These are phyloP conservation scores for Globodera rostochiensis DNA, from an alignment of 1,140 invertebrate genomes.

Conservation along the genomic window DNA sequence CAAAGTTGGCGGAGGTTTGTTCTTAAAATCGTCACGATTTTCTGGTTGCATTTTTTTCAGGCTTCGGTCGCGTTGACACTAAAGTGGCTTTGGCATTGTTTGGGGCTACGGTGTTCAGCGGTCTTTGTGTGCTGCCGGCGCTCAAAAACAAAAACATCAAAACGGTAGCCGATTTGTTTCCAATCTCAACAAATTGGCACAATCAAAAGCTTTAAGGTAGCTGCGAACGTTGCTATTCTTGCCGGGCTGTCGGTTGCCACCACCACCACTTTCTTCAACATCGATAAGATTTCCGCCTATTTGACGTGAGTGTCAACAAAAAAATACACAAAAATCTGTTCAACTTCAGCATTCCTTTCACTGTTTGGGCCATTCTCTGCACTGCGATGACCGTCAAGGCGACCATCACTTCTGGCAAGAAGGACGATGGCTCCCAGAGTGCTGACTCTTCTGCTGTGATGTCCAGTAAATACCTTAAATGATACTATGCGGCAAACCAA, in stretches of 20 bases:
- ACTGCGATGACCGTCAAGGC: background rate
- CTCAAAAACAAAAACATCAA: slow-evolving; percentile 55
- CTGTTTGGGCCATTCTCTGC: slow-evolving; percentile 6
- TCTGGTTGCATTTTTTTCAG: slow-evolving; percentile 39
- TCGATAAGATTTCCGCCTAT: slow-evolving; percentile 59
- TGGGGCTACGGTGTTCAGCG: slow-evolving; percentile 51
- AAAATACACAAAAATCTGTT: no score
- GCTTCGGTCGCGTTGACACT: slow-evolving; percentile 64
- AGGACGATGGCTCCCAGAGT: background rate
- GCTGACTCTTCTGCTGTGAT: background rate
- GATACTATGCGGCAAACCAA: no score
- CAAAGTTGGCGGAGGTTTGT: slow-evolving; percentile 62
- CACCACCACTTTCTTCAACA: slow-evolving; percentile 59
- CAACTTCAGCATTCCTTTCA: slow-evolving; percentile 17
- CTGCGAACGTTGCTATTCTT: slow-evolving; percentile 49
- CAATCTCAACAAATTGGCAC: background rate
- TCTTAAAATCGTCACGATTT: background rate
- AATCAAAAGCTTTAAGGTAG: slow-evolving; percentile 44
- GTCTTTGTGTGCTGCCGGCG: slow-evolving; percentile 45
- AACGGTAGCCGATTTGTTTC: slow-evolving; percentile 33
- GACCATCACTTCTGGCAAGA: background rate
- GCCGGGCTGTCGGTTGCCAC: slow-evolving; percentile 49
- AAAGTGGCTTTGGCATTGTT: slow-evolving; percentile 58
- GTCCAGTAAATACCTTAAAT: no score
- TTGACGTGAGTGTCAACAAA: background rate